phyloP scores from a whole-genome alignment of 2,797 vertebrate species.

The Danio tinwini region DNA sequence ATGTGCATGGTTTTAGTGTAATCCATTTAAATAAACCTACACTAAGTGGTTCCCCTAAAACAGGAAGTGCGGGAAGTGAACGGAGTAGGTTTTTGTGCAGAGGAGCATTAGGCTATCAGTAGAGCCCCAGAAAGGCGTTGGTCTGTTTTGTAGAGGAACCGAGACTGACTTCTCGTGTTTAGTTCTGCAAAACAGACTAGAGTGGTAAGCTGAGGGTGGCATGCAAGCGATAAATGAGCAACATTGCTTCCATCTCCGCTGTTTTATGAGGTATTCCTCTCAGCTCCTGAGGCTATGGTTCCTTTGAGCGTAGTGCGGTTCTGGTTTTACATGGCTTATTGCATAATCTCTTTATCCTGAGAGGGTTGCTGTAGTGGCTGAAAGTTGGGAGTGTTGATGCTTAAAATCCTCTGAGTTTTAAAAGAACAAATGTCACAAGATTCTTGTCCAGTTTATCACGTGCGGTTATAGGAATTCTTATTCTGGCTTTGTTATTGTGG shows the following conservation, averaged over 20 bases:
- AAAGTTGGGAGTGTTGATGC: conserved; percentile 10
- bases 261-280: conserved; percentile 32
- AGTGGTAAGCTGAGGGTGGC: neutral
- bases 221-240: neutral
- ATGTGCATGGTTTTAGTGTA: neutral
- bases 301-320: neutral
- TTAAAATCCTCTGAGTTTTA: neutral
- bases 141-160: conserved; percentile 23
- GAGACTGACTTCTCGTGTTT: neutral
- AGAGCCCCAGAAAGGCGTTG: neutral
- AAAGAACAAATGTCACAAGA: neutral
- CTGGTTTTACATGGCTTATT: conserved; percentile 48
- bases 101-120: conserved; percentile 9
- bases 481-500: neutral
- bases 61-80: conserved; percentile 47
- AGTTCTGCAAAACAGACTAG: conserved; percentile 10
- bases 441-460: neutral
- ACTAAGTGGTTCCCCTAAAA: neutral
- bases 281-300: neutral
- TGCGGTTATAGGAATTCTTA: neutral
- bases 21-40: neutral
- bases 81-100: neutral
- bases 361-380: neutral
- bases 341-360: conserved; percentile 39
- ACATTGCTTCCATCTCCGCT: neutral